These are phyloP conservation scores for Linnaemya vulpina DNA, from an alignment of 2,888 invertebrate genomes.

Conservation along the genomic window DNA sequence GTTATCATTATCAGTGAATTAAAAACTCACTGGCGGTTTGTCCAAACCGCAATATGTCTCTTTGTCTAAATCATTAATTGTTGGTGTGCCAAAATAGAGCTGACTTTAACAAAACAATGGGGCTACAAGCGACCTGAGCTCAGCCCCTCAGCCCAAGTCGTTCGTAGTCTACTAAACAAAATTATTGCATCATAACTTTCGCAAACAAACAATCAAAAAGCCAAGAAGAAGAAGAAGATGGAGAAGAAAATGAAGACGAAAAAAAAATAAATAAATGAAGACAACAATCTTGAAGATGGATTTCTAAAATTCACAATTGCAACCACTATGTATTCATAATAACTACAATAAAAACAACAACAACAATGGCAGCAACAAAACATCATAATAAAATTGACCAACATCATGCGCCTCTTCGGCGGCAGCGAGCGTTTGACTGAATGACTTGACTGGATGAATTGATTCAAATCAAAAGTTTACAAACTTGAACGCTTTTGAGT, in stretches of 20 bases:
- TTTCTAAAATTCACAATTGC: conserved; percentile 14
- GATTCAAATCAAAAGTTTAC: not conserved
- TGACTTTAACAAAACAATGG: conserved; percentile 31
- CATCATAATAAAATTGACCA: conserved; percentile 42
- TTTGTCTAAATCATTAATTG: not conserved
- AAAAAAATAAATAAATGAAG: not conserved
- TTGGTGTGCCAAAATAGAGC: conserved; percentile 23
- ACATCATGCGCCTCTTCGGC: conserved; percentile 5
- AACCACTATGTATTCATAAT: conserved; percentile 1
- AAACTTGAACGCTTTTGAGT: conserved; percentile 1
- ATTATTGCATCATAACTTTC: conserved; percentile 51
- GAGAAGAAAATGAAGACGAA: not conserved
- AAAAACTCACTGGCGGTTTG: conserved; percentile 17
- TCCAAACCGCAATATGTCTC: not conserved
- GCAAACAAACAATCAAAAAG: conserved; percentile 39
- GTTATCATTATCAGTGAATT: conserved; percentile 25
- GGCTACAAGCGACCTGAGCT: conserved; percentile 5
- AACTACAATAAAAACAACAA: not conserved
- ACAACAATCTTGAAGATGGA: conserved; percentile 31
- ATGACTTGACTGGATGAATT: not conserved
- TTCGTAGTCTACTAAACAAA: conserved; percentile 24
- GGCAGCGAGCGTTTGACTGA: conserved; percentile 2
- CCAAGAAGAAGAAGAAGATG: not conserved
- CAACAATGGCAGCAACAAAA: not conserved
- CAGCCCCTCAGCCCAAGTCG: not conserved